Percentiles rank a stretch among this genome's conserved stretches.
Conservation (phyloP, 2,797 vertebrate species). For the Benthosema pterotum region DNA sequence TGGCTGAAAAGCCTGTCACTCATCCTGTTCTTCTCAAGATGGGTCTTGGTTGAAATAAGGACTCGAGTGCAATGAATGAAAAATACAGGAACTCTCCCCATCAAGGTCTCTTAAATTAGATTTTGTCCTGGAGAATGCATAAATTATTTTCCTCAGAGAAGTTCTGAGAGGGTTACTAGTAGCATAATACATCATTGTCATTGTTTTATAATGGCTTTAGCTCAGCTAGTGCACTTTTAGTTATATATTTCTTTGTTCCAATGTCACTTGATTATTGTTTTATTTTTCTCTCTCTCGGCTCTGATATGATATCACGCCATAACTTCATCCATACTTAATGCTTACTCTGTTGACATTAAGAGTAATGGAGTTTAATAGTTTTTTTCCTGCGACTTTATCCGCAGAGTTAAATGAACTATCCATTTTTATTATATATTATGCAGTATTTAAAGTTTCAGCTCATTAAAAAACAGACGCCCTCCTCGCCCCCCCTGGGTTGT, state of each 20-base stretch:
- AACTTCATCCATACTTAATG: conserved; percentile 88
- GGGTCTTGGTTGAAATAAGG: conserved; percentile 27
- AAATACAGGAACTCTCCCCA: conserved; percentile 26
- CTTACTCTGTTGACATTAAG: conserved; percentile 96
- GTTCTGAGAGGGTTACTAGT: conserved; percentile 21
- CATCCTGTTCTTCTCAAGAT: conserved; percentile 34
- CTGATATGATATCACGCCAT: conserved; percentile 68
- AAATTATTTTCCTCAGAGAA: conserved; percentile 23
- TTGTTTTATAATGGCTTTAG: conserved; percentile 40
- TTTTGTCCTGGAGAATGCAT: conserved; percentile 11
- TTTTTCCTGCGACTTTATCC: conserved; percentile 90
- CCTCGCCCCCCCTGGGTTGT: conserved; percentile 80
- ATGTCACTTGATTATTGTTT: conserved; percentile 75
- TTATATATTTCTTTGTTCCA: conserved; percentile 47
- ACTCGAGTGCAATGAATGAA: conserved; percentile 18
- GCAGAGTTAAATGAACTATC: conserved; percentile 97
- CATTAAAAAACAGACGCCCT: conserved; percentile 97
- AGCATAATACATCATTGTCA: conserved; percentile 42
- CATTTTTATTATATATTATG: conserved; percentile 99
- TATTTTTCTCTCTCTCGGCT: conserved; percentile 59
- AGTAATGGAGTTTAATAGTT: conserved; percentile 97
- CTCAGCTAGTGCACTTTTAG: conserved; percentile 47
- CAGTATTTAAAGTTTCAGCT: conserved; percentile 99
- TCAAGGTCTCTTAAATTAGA: conserved; percentile 21
- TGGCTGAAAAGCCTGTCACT: conserved; percentile 67